These are phyloP conservation scores for Drosophila sp. DNA, from an alignment of 1,140 invertebrate genomes.

Conservation along the genomic window DNA sequence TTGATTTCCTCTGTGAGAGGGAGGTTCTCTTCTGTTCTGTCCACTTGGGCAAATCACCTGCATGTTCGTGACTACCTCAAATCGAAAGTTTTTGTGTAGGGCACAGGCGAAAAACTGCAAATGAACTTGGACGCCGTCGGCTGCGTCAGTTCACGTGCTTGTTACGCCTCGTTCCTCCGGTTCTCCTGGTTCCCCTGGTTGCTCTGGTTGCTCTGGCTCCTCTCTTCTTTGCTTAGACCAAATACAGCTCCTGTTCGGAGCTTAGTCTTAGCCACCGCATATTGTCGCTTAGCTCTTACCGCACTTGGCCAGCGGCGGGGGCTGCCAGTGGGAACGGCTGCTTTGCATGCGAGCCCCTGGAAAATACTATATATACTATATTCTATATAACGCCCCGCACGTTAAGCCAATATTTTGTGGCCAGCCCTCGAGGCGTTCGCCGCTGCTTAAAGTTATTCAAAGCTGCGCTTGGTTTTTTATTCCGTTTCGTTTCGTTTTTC, in stretches of 20 bases:
- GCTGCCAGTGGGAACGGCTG: conserved; percentile 12
- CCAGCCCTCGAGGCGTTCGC: conserved; percentile 22
- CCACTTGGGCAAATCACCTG: conserved; percentile 22
- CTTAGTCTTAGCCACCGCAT: conserved; percentile 54
- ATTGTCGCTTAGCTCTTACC: conserved; percentile 51
- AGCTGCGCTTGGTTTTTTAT: conserved; percentile 51
- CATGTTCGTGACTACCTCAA: conserved; percentile 38
- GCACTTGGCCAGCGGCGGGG: not conserved
- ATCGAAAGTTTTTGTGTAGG: conserved; percentile 22
- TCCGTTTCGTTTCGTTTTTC: conserved; percentile 32
- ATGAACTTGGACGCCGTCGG: conserved; percentile 58
- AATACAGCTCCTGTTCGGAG: conserved; percentile 1
- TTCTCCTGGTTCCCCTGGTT: not conserved
- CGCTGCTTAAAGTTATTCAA: conserved; percentile 73
- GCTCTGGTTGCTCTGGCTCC: not conserved
- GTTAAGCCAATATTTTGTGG: conserved; percentile 78
- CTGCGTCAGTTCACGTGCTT: conserved; percentile 35
- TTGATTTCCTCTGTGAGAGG: not conserved
- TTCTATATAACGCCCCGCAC: conserved; percentile 68
- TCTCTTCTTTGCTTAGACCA: not conserved
- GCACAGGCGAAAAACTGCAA: conserved; percentile 65
- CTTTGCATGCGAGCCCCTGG: conserved; percentile 35
- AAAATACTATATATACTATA: conserved; percentile 55
- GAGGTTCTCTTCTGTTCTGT: not conserved
- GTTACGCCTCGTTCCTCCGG: not conserved